Percentiles rank a stretch among this genome's conserved stretches.
phyloP scores from a whole-genome alignment of 2,113 vertebrate genomes.

The Diadophis punctatus region DNA sequence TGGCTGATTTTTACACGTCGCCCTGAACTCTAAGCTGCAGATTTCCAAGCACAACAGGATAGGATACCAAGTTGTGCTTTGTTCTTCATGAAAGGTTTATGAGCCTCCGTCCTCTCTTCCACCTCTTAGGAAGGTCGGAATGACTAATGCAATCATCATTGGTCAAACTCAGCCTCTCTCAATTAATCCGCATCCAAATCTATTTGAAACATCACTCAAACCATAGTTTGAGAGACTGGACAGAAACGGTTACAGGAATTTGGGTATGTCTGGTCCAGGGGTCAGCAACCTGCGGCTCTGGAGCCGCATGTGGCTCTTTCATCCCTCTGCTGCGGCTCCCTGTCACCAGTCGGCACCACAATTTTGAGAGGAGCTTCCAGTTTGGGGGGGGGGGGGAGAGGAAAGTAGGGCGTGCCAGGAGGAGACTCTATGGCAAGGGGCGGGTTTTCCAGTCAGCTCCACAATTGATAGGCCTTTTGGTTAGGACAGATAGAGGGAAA shows the following conservation, averaged over 20 bases:
- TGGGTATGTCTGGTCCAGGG: too few relatives aligned
- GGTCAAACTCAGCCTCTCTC: neutral
- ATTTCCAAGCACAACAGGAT: neutral
- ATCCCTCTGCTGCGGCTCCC: too few relatives aligned
- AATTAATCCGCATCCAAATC: neutral
- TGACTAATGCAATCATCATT: neutral
- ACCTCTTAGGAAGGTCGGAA: neutral
- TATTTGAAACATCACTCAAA: neutral
- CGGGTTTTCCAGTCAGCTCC: too few relatives aligned
- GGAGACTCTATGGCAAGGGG: too few relatives aligned
- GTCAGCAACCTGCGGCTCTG: too few relatives aligned
- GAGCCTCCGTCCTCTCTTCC: neutral
- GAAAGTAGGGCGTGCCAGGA: too few relatives aligned
- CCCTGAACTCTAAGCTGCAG: neutral
- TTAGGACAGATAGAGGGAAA: too few relatives aligned
- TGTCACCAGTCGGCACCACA: too few relatives aligned
- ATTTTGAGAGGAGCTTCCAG: too few relatives aligned
- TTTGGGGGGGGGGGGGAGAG: too few relatives aligned
- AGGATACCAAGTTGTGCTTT: neutral
- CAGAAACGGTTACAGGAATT: neutral
- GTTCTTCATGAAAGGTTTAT: neutral
- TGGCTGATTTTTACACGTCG: neutral
- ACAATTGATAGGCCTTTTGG: too few relatives aligned
- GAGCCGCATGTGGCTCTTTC: too few relatives aligned
- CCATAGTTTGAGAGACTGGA: neutral